A percentile compares a stretch with the other conserved stretches of the same genome.
Conservation (phyloP, 2,888 invertebrate species). For the Ormyrus nitidulus region DNA sequence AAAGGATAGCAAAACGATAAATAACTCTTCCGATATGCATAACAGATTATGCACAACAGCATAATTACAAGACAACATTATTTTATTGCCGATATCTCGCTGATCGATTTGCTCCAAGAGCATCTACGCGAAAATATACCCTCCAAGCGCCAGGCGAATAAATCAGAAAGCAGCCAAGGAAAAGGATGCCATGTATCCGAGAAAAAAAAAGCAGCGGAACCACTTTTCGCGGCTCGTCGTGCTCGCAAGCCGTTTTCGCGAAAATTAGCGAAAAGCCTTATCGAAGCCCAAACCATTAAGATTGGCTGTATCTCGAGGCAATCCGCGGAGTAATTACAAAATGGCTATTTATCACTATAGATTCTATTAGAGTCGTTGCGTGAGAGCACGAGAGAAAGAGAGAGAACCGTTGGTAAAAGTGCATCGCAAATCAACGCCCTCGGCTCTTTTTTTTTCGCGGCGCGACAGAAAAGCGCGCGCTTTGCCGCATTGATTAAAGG, state of each 20-base stretch:
- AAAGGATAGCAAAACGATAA: too few species aligned
- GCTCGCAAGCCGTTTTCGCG: background rate
- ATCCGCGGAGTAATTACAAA: slow-evolving; percentile 30
- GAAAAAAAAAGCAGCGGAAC: too few species aligned
- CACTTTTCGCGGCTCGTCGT: too few species aligned
- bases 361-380: slow-evolving; percentile 32
- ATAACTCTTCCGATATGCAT: too few species aligned
- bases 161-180: too few species aligned
- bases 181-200: too few species aligned
- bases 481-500: slow-evolving; percentile 43
- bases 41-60: too few species aligned
- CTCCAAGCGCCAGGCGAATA: too few species aligned
- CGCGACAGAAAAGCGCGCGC: slow-evolving; percentile 28
- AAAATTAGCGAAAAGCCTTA: slow-evolving; percentile 38
- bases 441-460: slow-evolving; percentile 2
- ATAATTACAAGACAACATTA: too few species aligned
- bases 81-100: too few species aligned
- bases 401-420: slow-evolving; percentile 18
- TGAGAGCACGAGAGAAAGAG: background rate
- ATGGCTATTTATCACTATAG: slow-evolving; percentile 39
- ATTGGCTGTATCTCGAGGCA: background rate
- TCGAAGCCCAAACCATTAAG: slow-evolving; percentile 35
- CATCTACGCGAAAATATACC: too few species aligned
- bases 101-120: too few species aligned
- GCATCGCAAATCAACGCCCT: slow-evolving; percentile 50